Evolutionary conservation across 2,113 vertebrate genomes (phyloP), one percentile per base, ranked within the genome.

Genomic region (Eurypyga helias): DNA sequence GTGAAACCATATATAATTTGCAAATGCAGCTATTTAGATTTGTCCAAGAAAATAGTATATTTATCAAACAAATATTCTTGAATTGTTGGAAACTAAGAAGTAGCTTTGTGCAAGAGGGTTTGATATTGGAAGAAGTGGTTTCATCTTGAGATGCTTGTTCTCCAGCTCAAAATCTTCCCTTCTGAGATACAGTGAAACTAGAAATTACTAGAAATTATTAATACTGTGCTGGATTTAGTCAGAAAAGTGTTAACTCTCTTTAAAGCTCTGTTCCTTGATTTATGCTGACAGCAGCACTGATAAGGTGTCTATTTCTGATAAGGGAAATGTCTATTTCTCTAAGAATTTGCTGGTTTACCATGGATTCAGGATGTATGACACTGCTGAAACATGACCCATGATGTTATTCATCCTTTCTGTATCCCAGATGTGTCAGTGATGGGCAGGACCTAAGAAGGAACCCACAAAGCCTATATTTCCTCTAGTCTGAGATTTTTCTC

Each of bases 381-480:
- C 58, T 60, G 76, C 55, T 82, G 67, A 92, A 97, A 93, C 41
- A 18, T 12, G 10, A 79, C 49, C 70, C 4, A 0, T 11, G 12
- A 64, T 93, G 82, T 87, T 85, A 60, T 55, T 78, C 31, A 19
- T 48, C 18, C 17, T 48, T 52, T 87, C 67, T 82, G 61, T 57
- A 76, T 83, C 49, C 49, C 79, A 92, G 48, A 71, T 83, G 61
- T 64, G 86, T 78, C 60, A 71, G 46, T 65, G 70, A 90, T 83
- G 64, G 48, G 66, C 66, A 67, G 36, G 61, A 67, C 41, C 36
- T 72, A 43, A 46, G 51, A 60, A 93, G 82, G 76, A 67, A 71
- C 67, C 71, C 95, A 86, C 85, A 94, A 94, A 93, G 34, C 66
- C 69, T 83, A 1, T 17, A 72, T 43, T 92, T 95, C 90, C 89